Conservation (phyloP, 2,113 vertebrate species). For the Apteryx mantelli region DNA sequence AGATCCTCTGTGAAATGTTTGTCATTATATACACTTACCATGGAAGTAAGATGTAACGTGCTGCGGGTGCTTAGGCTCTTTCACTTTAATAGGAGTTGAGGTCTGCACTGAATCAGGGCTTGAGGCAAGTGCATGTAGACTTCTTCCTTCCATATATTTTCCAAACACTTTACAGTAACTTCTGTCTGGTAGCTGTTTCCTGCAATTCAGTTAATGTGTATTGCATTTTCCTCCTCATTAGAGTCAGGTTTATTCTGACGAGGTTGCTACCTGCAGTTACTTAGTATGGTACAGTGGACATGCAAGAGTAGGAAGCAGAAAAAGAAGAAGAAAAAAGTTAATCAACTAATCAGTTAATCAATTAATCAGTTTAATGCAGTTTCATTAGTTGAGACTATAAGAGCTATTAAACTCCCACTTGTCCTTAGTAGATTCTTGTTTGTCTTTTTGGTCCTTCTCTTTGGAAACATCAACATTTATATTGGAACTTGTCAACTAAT, state of each 20-base stretch:
- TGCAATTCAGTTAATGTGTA: not conserved
- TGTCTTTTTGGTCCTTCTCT: not conserved
- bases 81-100: not conserved
- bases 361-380: not conserved
- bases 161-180: not conserved
- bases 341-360: not conserved
- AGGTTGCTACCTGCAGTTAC: not conserved
- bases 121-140: not conserved
- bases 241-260: not conserved
- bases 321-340: not conserved
- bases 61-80: rapidly evolving
- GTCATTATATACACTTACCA: rapidly evolving
- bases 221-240: not conserved
- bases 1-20: not conserved
- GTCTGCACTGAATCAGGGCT: not conserved
- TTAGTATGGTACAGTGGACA: not conserved
- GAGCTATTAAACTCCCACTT: not conserved
- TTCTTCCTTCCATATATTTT: not conserved
- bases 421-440: not conserved
- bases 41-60: not conserved
- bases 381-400: not conserved
- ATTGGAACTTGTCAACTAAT: not conserved
- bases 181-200: not conserved
- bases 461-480: not conserved
- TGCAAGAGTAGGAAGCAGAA: not conserved